Evolutionary conservation across 2,888 invertebrate genomes (phyloP).

Genomic region (Drosophila kuntzei): DNA sequence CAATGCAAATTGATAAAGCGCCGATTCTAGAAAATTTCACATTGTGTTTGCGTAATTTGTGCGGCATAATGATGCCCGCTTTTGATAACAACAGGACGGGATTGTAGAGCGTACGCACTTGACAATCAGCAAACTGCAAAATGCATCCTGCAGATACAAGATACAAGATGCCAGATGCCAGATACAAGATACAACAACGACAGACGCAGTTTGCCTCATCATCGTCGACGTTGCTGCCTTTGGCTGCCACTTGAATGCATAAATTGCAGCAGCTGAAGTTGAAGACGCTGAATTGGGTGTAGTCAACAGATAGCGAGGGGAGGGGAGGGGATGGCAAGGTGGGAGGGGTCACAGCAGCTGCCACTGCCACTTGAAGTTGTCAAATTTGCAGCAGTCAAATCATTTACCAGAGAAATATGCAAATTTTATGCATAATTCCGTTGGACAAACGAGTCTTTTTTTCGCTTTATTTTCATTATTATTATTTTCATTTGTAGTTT

Average conservation of each 20-base stretch:
- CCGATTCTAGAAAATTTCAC: conserved; percentile 17
- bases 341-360: conserved; percentile 26
- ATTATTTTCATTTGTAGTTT: conserved; percentile 12
- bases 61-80: conserved; percentile 54
- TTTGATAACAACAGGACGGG: conserved; percentile 51
- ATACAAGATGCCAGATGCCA: conserved; percentile 19
- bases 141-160: conserved; percentile 57
- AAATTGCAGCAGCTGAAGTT: conserved; percentile 71
- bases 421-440: conserved; percentile 58
- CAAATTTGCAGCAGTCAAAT: conserved; percentile 72
- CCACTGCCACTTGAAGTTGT: conserved; percentile 73
- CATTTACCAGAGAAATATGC: conserved; percentile 64
- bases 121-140: conserved; percentile 65
- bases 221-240: conserved; percentile 50
- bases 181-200: conserved; percentile 23
- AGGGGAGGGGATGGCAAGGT: not conserved
- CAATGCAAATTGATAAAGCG: conserved; percentile 63
- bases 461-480: conserved; percentile 2
- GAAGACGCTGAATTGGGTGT: conserved; percentile 55
- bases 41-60: conserved; percentile 47
- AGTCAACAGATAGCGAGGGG: conserved; percentile 5
- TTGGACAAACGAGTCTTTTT: conserved; percentile 43
- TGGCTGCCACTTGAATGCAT: conserved; percentile 77
- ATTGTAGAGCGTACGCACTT: conserved; percentile 45
- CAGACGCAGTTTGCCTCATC: conserved; percentile 49